A percentile compares a stretch with the other conserved stretches of the same genome.
These are phyloP conservation scores for rabbit (Oryctolagus cuniculus) DNA, from an alignment of 2,113 vertebrate genomes.

Conservation along the genomic window DNA sequence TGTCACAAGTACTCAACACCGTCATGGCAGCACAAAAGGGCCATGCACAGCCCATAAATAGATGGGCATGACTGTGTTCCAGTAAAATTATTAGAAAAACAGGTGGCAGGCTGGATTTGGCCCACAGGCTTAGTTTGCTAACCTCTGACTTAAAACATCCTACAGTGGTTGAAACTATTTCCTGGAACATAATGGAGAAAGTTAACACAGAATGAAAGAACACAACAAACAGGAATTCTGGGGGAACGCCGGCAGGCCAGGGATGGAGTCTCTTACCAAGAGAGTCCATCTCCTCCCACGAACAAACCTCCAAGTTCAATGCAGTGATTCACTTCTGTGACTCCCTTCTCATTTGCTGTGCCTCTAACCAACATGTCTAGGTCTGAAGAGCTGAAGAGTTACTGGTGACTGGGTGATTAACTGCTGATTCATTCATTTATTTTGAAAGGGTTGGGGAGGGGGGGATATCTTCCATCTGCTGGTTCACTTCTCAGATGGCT, in stretches of 20 bases:
- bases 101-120: neutral
- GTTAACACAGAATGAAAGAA: no score
- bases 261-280: neutral
- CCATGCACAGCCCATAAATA: neutral
- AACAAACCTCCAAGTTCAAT: neutral
- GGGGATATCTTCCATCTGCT: no score
- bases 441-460: no score
- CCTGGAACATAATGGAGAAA: conserved; percentile 14
- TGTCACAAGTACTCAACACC: conserved; percentile 1
- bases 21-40: neutral
- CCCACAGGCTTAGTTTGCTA: neutral
- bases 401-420: neutral
- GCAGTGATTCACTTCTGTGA: neutral
- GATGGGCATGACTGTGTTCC: neutral
- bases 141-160: neutral
- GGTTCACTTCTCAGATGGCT: no score
- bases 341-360: neutral
- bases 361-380: neutral
- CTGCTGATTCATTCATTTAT: neutral
- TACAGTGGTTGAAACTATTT: neutral
- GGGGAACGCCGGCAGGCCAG: neutral
- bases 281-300: neutral
- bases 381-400: neutral
- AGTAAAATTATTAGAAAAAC: conserved; percentile 24
- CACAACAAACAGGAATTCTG: neutral